These are phyloP conservation scores for Hippopotamyrus pictus DNA, from an alignment of 2,797 vertebrate genomes.

Conservation along the genomic window DNA sequence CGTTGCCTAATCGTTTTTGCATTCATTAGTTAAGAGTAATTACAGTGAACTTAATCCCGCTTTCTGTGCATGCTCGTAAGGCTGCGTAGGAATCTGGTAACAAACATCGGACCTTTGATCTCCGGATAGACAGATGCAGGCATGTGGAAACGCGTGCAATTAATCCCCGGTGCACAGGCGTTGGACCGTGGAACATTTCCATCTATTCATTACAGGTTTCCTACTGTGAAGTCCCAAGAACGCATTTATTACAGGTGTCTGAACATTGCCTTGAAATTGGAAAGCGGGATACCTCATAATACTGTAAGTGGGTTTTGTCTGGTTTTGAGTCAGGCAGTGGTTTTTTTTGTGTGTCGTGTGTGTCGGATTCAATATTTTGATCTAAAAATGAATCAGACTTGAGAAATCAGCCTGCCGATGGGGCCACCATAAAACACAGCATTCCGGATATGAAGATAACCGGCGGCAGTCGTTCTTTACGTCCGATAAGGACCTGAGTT, in stretches of 20 bases:
- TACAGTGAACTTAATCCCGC: not conserved
- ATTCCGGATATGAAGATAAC: constrained; percentile 22
- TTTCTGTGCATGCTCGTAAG: not conserved
- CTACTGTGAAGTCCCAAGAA: not conserved
- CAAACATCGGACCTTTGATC: not conserved
- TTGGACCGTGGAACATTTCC: not conserved
- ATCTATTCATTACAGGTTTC: not conserved
- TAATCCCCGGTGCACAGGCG: not conserved
- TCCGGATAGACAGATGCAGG: not conserved
- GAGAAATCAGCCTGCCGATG: constrained; percentile 40
- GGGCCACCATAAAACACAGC: constrained; percentile 8
- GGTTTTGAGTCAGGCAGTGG: constrained; percentile 34
- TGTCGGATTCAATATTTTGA: constrained; percentile 48
- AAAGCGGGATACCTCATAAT: not conserved
- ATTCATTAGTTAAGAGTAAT: not conserved
- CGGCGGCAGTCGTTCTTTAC: not conserved
- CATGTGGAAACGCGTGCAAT: not conserved
- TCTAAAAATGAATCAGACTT: constrained; percentile 47
- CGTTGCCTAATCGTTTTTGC: not conserved
- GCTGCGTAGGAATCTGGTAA: constrained; percentile 3
- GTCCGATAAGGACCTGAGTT: not conserved
- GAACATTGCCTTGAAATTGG: not conserved
- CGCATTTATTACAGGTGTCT: not conserved
- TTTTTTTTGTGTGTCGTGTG: not conserved
- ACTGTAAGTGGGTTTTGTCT: not conserved